Evolutionary conservation across 2,797 vertebrate species (phyloP).

Genomic region (Delichon dasypus): DNA sequence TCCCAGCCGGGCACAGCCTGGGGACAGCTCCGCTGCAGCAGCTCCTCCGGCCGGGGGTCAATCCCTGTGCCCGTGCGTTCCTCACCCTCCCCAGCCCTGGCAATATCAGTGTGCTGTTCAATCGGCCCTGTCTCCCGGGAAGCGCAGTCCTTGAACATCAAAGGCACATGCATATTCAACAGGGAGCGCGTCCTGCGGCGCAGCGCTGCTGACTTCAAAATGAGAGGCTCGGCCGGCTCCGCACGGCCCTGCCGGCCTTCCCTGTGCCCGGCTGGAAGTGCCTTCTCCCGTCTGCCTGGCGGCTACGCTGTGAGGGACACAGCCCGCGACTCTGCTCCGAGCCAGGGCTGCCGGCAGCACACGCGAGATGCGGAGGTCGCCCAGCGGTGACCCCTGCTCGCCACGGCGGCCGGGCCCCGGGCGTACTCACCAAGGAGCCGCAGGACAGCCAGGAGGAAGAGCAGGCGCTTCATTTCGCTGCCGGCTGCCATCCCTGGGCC

Average conservation of each 20-base stretch:
- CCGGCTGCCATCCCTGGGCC: neutral
- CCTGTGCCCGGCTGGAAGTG: neutral
- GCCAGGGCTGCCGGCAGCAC: neutral
- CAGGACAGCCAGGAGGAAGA: neutral
- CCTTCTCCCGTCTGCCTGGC: neutral
- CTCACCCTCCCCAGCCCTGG: neutral
- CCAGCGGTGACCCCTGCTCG: neutral
- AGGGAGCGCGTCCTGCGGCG: neutral
- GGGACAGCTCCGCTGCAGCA: neutral
- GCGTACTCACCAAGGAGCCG: slow-evolving; percentile 62
- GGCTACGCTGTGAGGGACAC: neutral
- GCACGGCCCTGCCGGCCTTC: neutral
- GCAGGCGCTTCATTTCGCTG: neutral
- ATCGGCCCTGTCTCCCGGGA: slow-evolving; percentile 35
- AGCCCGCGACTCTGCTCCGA: neutral
- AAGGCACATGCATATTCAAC: slow-evolving; percentile 47
- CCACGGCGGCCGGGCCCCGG: neutral
- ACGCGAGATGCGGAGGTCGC: fast-evolving
- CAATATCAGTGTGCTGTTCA: neutral
- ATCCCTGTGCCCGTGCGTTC: neutral
- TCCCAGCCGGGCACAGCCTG: fast-evolving
- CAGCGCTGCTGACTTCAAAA: neutral
- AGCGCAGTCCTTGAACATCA: slow-evolving; percentile 42
- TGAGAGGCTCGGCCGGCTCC: neutral
- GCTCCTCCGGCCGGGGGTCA: neutral